These are phyloP conservation scores for Scolanthus callimorphus DNA, from an alignment of 92 coral and sea anemone species.

Conservation along the genomic window DNA sequence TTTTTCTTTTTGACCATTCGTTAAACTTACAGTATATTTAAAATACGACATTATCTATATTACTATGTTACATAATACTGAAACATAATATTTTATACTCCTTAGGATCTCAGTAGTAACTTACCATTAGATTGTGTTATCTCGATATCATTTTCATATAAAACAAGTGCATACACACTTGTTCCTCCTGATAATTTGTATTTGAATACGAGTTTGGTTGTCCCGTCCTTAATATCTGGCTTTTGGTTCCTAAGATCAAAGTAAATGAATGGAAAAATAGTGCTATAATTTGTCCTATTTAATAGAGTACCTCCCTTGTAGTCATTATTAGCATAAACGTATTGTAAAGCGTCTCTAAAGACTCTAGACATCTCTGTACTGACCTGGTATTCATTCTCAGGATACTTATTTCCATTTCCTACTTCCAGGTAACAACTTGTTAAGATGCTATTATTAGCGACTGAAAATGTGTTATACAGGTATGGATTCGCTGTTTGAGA, in stretches of 20 bases:
- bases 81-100: background rate
- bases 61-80: background rate
- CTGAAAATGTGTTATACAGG: constrained; percentile 8
- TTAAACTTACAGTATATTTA: no score
- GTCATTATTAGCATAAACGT: background rate
- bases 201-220: background rate
- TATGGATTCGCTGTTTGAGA: constrained; percentile 1
- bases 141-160: background rate
- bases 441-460: background rate
- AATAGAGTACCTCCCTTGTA: background rate
- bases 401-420: background rate
- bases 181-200: background rate
- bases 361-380: background rate
- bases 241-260: background rate
- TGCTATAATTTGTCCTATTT: background rate
- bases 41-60: background rate
- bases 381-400: background rate
- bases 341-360: background rate
- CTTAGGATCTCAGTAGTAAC: background rate
- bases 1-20: background rate
- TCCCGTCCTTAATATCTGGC: background rate
- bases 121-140: background rate
- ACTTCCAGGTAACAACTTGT: background rate
- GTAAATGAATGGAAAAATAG: background rate
- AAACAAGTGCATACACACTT: background rate